Percentiles rank a stretch among this genome's conserved stretches.
Conservation (phyloP, 2,888 invertebrate genomes). For the Arrhopalites spinosus region DNA sequence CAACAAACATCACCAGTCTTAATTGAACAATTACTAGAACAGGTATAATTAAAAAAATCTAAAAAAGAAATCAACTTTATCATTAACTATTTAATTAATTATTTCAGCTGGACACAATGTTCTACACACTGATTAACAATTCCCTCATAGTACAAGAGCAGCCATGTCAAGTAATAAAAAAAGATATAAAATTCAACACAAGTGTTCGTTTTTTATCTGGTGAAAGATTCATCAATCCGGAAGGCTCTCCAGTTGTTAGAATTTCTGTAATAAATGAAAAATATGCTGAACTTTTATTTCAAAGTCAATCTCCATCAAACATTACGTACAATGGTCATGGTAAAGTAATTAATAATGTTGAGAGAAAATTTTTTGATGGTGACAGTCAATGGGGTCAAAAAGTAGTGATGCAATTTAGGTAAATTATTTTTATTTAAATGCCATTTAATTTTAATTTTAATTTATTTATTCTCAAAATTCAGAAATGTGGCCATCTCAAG, state of each 20-base stretch:
- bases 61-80: neutral
- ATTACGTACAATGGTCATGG: neutral
- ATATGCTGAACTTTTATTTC: neutral
- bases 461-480: neutral
- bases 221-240: neutral
- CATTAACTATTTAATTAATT: neutral
- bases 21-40: neutral
- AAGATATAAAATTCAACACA: slow-evolving; percentile 12
- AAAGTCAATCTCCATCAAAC: neutral
- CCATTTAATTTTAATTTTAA: neutral
- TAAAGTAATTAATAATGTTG: slow-evolving; percentile 2
- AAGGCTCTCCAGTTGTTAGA: neutral
- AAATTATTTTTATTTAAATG: neutral
- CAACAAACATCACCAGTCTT: neutral
- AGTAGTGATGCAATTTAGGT: neutral
- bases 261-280: neutral
- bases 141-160: slow-evolving; percentile 9
- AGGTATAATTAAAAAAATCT: neutral
- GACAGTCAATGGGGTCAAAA: neutral
- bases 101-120: slow-evolving; percentile 2
- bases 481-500: slow-evolving; percentile 16
- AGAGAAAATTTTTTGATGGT: neutral
- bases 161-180: slow-evolving; percentile 24
- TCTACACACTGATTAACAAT: neutral
- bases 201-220: slow-evolving; percentile 13